A percentile compares a stretch with the other conserved stretches of the same genome.
Evolutionary conservation across 2,888 invertebrate species (phyloP).

Genomic region (Brassicogethes aeneus): DNA sequence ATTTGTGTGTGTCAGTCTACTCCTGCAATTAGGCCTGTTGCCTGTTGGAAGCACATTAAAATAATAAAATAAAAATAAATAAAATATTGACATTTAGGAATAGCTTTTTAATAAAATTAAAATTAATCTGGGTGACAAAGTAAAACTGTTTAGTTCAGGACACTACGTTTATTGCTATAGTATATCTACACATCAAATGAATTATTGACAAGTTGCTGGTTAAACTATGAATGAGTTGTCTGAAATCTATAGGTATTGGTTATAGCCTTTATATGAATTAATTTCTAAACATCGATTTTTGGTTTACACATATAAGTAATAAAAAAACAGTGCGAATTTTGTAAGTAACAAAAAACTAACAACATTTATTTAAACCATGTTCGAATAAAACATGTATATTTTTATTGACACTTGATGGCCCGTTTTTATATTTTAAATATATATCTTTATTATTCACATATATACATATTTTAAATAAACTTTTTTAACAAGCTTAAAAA

Average conservation of each 20-base stretch:
- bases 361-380: slow-evolving; percentile 8
- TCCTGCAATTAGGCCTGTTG: too few relatives aligned
- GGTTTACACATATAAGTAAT: slow-evolving; percentile 9
- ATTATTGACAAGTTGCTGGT: background rate
- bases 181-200: slow-evolving; percentile 26
- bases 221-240: background rate
- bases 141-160: slow-evolving; percentile 5
- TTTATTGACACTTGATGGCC: slow-evolving; percentile 10
- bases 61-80: too few relatives aligned
- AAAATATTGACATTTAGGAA: too few relatives aligned
- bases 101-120: too few relatives aligned
- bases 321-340: slow-evolving; percentile 6
- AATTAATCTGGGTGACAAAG: too few relatives aligned
- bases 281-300: slow-evolving; percentile 14
- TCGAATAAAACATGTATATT: slow-evolving; percentile 1
- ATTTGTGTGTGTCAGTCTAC: too few relatives aligned
- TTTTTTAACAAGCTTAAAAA: slow-evolving; percentile 19
- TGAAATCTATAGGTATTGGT: background rate
- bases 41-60: too few relatives aligned
- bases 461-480: slow-evolving; percentile 23
- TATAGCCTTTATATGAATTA: too few relatives aligned
- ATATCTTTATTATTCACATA: slow-evolving; percentile 15
- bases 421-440: slow-evolving; percentile 11
- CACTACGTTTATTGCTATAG: slow-evolving; percentile 27
- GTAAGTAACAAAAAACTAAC: slow-evolving; percentile 6